Evolutionary conservation across 2,888 invertebrate genomes (phyloP).

Genomic region (Diarsia rubi): DNA sequence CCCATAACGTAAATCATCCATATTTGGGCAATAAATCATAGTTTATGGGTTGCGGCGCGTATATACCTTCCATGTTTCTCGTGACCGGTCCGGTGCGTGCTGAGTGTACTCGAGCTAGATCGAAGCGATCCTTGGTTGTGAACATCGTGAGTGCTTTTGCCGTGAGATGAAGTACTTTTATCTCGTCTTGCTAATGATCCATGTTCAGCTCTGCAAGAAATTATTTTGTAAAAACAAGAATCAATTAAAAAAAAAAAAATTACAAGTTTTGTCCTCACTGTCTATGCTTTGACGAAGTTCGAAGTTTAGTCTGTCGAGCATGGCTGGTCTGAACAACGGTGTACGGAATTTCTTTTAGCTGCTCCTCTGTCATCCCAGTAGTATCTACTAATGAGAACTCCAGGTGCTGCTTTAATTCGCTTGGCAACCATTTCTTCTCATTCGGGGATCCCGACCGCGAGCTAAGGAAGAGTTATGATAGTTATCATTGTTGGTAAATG

Average conservation of each 20-base stretch:
- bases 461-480: constrained; percentile 67
- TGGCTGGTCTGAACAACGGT: constrained; percentile 95
- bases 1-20: constrained; percentile 64
- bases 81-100: constrained; percentile 64
- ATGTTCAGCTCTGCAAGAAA: constrained; percentile 76
- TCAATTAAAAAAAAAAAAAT: neutral
- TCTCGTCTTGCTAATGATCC: constrained; percentile 87
- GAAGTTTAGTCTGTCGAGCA: constrained; percentile 91
- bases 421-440: constrained; percentile 94
- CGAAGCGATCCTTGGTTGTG: constrained; percentile 90
- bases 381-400: constrained; percentile 97
- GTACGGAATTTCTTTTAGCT: constrained; percentile 96
- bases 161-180: constrained; percentile 81
- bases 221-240: neutral
- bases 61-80: constrained; percentile 67
- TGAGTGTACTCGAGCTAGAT: constrained; percentile 91
- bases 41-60: constrained; percentile 49
- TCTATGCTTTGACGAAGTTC: constrained; percentile 85
- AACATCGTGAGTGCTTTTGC: constrained; percentile 81
- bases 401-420: constrained; percentile 95
- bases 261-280: constrained; percentile 78
- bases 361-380: constrained; percentile 96
- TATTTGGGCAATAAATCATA: constrained; percentile 62
- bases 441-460: constrained; percentile 93
- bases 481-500: neutral